Base-by-base conservation (phyloP, 2,113 vertebrate species). In the Eublepharis macularius region DNA sequence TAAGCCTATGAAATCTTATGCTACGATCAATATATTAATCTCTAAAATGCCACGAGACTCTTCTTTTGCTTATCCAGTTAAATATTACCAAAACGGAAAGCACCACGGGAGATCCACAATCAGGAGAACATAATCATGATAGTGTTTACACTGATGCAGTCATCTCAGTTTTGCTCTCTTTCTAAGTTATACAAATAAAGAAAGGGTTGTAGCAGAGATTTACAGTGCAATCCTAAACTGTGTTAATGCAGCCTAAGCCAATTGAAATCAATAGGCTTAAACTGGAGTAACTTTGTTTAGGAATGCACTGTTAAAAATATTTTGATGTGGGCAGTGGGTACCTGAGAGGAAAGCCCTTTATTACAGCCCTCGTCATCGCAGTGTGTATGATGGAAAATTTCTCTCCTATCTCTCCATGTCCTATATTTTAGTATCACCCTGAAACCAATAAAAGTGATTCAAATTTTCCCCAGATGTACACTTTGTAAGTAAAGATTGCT, bases 401-500 rank as follows among this genome's bases (percentile, higher is more conserved):
- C 14, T 34, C 32, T 89, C 32, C 77, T n/a, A 41, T 4, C 24
- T 69, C 12, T n/a, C 87, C 17, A n/a, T 32, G 3, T 77, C 9
- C 74, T 39, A 78, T 1, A 0, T 63, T 47, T 36, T 85, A 63
- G 24, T 77, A 81, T 81, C 19, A 80, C 65, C 66, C 69, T 77
- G 80, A 68, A 29, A 32, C 14, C 13, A 43, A 60, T 14, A 85
- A 74, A 86, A 80, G 2, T 34, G 68, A 89, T 84, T 83, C 1
- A 84, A 45, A 85, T 80, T 32, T 75, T 4, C 16, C 78, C 34
- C 32, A 51, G 45, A 5, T 83, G 76, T 13, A 16, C 8, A 8
- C 73, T 88, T 85, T 83, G 16, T n/a, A 63, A 69, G 41, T 0
- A 32, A 84, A 81, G n/a, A 26, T 34, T 72, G 13, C 34, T 87